Percentiles rank a stretch among this genome's conserved stretches.
These are phyloP conservation scores for Pyrocephalus nanus DNA, from an alignment of 2,797 vertebrate genomes.

Conservation along the genomic window DNA sequence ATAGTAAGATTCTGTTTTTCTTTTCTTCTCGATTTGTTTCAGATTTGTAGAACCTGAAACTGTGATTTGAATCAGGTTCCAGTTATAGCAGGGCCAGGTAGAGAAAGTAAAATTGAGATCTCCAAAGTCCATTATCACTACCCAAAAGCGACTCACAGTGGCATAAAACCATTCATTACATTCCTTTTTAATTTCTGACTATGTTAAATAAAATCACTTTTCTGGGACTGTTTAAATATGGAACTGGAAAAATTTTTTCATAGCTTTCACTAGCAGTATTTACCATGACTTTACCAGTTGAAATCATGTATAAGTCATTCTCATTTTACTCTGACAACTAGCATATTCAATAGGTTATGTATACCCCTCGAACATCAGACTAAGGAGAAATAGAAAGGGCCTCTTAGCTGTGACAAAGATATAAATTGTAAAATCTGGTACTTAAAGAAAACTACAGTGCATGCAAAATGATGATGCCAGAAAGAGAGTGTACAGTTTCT, in stretches of 20 bases:
- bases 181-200: background rate
- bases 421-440: background rate
- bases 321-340: background rate
- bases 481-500: background rate
- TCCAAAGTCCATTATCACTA: background rate
- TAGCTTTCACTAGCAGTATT: background rate
- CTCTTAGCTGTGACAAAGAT: background rate
- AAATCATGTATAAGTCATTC: background rate
- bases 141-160: background rate
- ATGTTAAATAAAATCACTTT: background rate
- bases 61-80: background rate
- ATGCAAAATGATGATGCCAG: background rate
- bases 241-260: background rate
- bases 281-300: background rate
- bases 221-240: background rate
- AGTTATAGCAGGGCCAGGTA: background rate
- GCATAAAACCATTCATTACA: background rate
- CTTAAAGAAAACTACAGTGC: background rate
- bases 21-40: background rate
- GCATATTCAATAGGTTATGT: accelerated
- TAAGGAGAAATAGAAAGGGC: background rate
- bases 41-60: background rate
- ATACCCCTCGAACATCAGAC: background rate
- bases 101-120: background rate
- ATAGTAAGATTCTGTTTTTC: background rate